A percentile compares a stretch with the other conserved stretches of the same genome.
Conservation (phyloP, 2,888 invertebrate genomes). For the Dione vanillae region DNA sequence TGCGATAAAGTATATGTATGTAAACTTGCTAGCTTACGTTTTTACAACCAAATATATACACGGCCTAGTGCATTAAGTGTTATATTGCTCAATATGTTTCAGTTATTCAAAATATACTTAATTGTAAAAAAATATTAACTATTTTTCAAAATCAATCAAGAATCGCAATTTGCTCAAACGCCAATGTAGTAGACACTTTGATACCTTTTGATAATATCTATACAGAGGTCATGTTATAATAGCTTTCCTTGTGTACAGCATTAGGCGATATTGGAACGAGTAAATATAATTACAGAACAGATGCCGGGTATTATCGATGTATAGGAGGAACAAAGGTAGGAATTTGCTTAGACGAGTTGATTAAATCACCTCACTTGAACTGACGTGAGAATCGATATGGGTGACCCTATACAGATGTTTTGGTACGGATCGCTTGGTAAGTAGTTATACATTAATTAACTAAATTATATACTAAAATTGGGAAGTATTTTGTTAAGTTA, state of each 20-base stretch:
- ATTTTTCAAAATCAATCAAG: not conserved
- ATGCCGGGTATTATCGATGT: constrained; percentile 34
- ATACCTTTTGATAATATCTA: not conserved
- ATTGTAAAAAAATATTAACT: not conserved
- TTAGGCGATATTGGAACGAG: constrained; percentile 28
- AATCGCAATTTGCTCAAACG: not conserved
- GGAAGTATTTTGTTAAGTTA: no score
- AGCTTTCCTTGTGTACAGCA: not conserved
- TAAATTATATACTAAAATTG: no score
- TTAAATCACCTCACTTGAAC: constrained; percentile 26
- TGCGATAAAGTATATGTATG: constrained; percentile 4
- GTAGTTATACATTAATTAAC: constrained; percentile 18
- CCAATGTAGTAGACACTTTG: not conserved
- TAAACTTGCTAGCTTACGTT: constrained; percentile 13
- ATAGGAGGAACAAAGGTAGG: constrained; percentile 28
- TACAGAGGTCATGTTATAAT: not conserved
- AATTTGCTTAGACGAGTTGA: constrained; percentile 28
- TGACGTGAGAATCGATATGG: constrained; percentile 13
- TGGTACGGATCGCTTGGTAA: not conserved
- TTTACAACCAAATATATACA: constrained; percentile 7
- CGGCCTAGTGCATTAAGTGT: constrained; percentile 20
- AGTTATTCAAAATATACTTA: not conserved
- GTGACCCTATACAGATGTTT: not conserved
- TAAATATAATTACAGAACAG: constrained; percentile 39
- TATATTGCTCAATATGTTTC: not conserved